phyloP scores from a whole-genome alignment of 2,797 vertebrate genomes.

The Ataeniobius toweri region DNA sequence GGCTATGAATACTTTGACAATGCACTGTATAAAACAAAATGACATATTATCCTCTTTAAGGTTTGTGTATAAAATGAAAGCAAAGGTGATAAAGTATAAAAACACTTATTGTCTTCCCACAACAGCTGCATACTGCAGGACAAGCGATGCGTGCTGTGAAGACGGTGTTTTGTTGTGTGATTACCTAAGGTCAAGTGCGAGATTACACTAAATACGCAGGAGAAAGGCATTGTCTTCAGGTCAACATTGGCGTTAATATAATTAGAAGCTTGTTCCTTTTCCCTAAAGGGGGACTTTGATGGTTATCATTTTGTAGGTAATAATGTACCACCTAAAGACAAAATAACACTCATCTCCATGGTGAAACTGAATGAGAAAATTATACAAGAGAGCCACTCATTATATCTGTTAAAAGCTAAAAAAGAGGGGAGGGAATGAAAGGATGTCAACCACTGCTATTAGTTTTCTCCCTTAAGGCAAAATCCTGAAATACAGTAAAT shows the following conservation, averaged over 20 bases:
- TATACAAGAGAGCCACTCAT: slow-evolving; percentile 68
- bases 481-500: slow-evolving; percentile 33
- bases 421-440: slow-evolving; percentile 24
- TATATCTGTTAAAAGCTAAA: slow-evolving; percentile 53
- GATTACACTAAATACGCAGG: slow-evolving; percentile 57
- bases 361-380: slow-evolving; percentile 67
- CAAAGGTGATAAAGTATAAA: slow-evolving; percentile 59
- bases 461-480: slow-evolving; percentile 46
- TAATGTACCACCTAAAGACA: slow-evolving; percentile 77
- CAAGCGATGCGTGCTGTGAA: slow-evolving; percentile 53
- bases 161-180: slow-evolving; percentile 54
- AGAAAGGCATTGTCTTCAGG: slow-evolving; percentile 64
- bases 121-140: slow-evolving; percentile 60
- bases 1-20: background rate
- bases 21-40: background rate
- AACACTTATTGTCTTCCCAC: slow-evolving; percentile 35
- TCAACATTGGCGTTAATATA: slow-evolving; percentile 68
- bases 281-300: slow-evolving; percentile 64
- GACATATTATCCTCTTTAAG: background rate
- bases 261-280: slow-evolving; percentile 69
- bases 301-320: slow-evolving; percentile 74
- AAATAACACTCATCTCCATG: slow-evolving; percentile 66
- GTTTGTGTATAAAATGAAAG: slow-evolving; percentile 43
- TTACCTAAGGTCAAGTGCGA: slow-evolving; percentile 57
- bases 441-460: slow-evolving; percentile 49